Percentiles rank a stretch among this genome's conserved stretches.
Evolutionary conservation across 2,888 invertebrate genomes (phyloP).

Genomic region (Strigamia maritima): DNA sequence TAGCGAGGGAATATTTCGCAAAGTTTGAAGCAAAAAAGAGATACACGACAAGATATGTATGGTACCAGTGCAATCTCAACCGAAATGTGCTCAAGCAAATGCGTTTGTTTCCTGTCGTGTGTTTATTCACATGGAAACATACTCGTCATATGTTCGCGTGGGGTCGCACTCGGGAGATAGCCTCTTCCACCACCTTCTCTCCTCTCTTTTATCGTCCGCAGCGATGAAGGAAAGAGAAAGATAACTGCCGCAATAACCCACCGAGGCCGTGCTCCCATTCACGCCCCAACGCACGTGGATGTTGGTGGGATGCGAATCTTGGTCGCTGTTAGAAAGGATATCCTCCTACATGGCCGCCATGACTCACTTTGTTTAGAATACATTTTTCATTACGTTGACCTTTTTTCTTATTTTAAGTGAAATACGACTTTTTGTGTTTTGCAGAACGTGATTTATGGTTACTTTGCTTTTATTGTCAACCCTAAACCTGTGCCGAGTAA

Average conservation of each 20-base stretch:
- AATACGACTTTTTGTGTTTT: no score
- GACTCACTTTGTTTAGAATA: background rate
- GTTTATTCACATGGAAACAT: conserved; percentile 32
- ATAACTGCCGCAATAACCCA: conserved; percentile 34
- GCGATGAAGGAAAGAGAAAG: conserved; percentile 32
- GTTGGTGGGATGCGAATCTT: conserved; percentile 26
- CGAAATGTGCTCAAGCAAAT: conserved; percentile 23
- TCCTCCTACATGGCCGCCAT: background rate
- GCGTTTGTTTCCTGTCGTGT: conserved; percentile 31
- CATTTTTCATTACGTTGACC: background rate
- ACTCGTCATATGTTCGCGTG: conserved; percentile 30
- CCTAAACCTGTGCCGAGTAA: no score
- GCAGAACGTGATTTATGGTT: no score
- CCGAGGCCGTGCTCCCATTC: conserved; percentile 28
- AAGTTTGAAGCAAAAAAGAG: background rate
- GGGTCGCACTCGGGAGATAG: conserved; percentile 16
- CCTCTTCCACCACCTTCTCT: conserved; percentile 22
- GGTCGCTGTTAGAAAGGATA: conserved; percentile 21
- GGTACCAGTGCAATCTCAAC: background rate
- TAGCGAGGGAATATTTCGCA: conserved; percentile 24
- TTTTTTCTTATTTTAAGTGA: background rate
- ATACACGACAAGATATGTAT: conserved; percentile 17
- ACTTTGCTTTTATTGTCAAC: no score
- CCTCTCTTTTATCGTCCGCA: conserved; percentile 22
- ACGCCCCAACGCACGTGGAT: conserved; percentile 34